Evolutionary conservation across 2,797 vertebrate species (phyloP).

Genomic region (Siniperca undulata): DNA sequence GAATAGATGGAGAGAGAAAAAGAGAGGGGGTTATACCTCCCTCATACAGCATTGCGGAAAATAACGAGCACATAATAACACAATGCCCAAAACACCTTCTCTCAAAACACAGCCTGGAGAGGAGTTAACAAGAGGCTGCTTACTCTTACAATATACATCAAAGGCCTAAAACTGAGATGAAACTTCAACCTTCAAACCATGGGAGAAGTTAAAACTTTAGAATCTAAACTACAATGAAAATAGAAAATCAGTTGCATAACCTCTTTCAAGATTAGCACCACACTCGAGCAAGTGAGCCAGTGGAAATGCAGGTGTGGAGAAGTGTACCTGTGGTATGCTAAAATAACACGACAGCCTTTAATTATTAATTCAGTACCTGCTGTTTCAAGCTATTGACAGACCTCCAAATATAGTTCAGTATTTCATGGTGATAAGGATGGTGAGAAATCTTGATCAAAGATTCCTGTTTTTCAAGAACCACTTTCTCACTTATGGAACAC

Average conservation of each 20-base stretch:
- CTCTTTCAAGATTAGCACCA: constrained; percentile 34
- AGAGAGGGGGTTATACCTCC: constrained; percentile 7
- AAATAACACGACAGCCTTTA: constrained; percentile 44
- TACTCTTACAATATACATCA: constrained; percentile 79
- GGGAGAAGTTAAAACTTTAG: constrained; percentile 33
- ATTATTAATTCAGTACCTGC: constrained; percentile 50
- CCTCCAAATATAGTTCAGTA: constrained; percentile 19
- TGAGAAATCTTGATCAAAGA: constrained; percentile 10
- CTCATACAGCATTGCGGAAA: constrained; percentile 50
- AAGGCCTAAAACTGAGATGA: constrained; percentile 55
- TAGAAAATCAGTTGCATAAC: constrained; percentile 48
- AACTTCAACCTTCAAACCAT: constrained; percentile 61
- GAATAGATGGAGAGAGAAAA: constrained; percentile 21
- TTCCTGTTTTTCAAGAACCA: neutral
- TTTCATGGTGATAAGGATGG: constrained; percentile 7
- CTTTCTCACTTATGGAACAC: constrained; percentile 5
- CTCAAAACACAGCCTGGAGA: constrained; percentile 61
- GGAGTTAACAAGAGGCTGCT: constrained; percentile 64
- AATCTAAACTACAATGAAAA: constrained; percentile 51
- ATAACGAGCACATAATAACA: constrained; percentile 69
- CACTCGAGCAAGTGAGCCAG: neutral
- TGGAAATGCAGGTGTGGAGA: constrained; percentile 30
- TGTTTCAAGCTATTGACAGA: constrained; percentile 46
- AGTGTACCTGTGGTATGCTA: constrained; percentile 37
- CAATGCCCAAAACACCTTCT: constrained; percentile 55